Percentiles rank a stretch among this genome's conserved stretches.
These are phyloP conservation scores for Hemaris fuciformis DNA, from an alignment of 2,888 invertebrate genomes.

Conservation along the genomic window DNA sequence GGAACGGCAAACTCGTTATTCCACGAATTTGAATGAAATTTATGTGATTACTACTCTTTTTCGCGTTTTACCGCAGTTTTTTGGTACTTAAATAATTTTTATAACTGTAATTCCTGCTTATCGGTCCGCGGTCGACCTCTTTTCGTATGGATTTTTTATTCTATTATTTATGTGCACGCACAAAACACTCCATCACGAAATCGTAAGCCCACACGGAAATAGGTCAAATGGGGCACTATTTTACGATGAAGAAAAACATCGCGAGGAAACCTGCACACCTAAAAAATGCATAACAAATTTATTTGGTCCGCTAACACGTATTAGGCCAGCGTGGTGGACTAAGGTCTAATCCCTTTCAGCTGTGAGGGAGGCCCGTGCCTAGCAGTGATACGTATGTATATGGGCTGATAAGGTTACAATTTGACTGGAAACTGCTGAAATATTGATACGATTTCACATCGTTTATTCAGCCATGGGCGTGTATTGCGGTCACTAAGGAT, in stretches of 20 bases:
- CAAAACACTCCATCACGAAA: not conserved
- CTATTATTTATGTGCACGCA: not conserved
- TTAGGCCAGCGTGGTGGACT: no score
- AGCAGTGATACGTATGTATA: no score
- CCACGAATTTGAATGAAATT: not conserved
- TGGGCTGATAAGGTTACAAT: no score
- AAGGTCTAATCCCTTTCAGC: no score
- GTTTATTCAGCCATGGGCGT: not conserved
- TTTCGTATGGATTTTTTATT: not conserved
- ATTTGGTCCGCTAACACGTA: no score
- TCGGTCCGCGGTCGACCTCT: not conserved
- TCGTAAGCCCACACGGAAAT: constrained; percentile 6
- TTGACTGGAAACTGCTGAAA: no score
- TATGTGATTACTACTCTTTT: no score
- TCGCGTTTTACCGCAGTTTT: not conserved
- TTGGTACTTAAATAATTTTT: not conserved
- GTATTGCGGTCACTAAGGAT: not conserved
- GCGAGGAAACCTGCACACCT: no score
- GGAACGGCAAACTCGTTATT: no score
- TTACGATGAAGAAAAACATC: not conserved
- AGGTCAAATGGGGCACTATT: constrained; percentile 7
- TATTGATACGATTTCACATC: not conserved
- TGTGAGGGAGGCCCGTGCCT: no score
- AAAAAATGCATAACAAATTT: no score
- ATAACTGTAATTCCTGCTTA: not conserved